A percentile compares a stretch with the other conserved stretches of the same genome.
These are phyloP conservation scores for Pterobdella sp. DNA, from an alignment of 2,888 invertebrate genomes.

Conservation along the genomic window DNA sequence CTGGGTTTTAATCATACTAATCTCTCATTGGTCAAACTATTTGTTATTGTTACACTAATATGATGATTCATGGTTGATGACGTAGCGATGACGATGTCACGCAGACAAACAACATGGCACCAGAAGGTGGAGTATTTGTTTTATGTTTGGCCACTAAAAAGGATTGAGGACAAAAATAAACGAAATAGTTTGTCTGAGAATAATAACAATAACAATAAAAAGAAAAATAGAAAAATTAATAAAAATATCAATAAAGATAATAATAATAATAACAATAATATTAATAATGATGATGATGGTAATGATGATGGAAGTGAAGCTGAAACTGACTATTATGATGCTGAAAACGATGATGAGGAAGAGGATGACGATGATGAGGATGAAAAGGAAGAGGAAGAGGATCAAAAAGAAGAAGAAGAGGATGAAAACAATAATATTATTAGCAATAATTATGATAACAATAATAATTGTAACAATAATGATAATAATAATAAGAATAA, in stretches of 20 bases:
- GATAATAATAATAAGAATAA: background rate
- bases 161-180: no score
- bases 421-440: background rate
- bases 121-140: constrained; percentile 50
- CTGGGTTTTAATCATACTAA: background rate
- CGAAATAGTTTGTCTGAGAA: no score
- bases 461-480: background rate
- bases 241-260: constrained; percentile 38
- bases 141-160: constrained; percentile 50
- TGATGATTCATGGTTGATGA: no score
- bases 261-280: background rate
- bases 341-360: background rate
- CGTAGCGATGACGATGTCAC: background rate
- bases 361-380: constrained; percentile 9
- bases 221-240: no score
- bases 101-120: constrained; percentile 43
- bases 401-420: background rate
- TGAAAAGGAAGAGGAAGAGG: background rate
- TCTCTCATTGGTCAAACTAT: no score
- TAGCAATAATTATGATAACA: background rate
- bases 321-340: background rate
- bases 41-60: no score
- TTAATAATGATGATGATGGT: background rate
- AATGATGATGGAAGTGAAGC: background rate
- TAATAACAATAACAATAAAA: no score